Percentiles rank a stretch among this genome's conserved stretches.
Evolutionary conservation across 2,113 vertebrate genomes (phyloP).

Genomic region (Daphoenositta chrysoptera): DNA sequence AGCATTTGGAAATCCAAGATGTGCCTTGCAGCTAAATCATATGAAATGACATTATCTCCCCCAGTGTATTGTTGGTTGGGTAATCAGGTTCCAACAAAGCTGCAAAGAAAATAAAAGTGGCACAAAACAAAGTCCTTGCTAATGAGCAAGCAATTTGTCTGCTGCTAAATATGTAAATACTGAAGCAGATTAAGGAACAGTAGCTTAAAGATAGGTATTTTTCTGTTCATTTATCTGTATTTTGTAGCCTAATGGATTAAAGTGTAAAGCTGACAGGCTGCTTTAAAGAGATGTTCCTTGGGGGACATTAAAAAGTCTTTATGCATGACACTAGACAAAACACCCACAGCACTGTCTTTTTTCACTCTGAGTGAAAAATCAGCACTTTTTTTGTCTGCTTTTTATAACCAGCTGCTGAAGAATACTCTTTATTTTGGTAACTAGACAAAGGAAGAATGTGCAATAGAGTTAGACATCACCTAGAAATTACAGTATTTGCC

Average conservation of each 20-base stretch:
- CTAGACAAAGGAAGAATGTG: neutral
- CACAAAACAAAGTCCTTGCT: slow-evolving; percentile 4
- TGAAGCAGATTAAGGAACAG: neutral
- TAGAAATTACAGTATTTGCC: neutral
- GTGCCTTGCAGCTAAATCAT: slow-evolving; percentile 51
- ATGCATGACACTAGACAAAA: neutral
- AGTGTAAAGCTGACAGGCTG: neutral
- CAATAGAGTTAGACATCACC: neutral
- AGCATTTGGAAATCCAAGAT: slow-evolving; percentile 32
- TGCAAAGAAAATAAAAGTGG: slow-evolving; percentile 4
- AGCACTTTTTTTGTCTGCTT: neutral
- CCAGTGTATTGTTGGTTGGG: neutral
- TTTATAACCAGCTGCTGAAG: neutral
- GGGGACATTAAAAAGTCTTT: slow-evolving; percentile 11
- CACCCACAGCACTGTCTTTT: neutral
- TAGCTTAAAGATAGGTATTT: neutral
- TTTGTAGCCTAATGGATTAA: slow-evolving; percentile 10
- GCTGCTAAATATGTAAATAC: slow-evolving; percentile 8
- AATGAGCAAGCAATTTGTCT: neutral
- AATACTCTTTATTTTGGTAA: neutral
- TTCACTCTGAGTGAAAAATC: neutral
- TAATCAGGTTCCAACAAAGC: neutral
- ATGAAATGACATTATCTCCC: slow-evolving; percentile 4
- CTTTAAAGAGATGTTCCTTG: neutral
- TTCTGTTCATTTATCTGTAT: neutral